Conservation (phyloP, 2,888 invertebrate genomes). For the Parasteatoda lunata region DNA sequence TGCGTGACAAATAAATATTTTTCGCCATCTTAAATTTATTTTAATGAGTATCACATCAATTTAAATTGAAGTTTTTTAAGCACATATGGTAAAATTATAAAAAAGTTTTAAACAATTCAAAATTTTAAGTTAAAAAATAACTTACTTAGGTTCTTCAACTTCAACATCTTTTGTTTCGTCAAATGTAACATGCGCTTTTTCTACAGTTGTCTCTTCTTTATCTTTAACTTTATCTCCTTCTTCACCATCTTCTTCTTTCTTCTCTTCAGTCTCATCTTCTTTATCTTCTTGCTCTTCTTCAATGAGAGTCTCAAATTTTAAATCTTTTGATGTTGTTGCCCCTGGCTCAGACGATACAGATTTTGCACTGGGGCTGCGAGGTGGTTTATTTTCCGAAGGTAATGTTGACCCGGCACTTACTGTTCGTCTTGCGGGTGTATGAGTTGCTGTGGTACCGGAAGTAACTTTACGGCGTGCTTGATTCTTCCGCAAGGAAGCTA, state of each 20-base stretch:
- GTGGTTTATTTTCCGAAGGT: conserved; percentile 31
- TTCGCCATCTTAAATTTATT: too few relatives aligned
- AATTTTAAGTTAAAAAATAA: not conserved
- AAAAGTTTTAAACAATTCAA: not conserved
- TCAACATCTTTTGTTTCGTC: conserved; percentile 5
- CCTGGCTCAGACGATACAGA: conserved; percentile 58
- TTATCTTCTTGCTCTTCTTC: conserved; percentile 46
- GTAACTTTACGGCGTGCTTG: conserved; percentile 53
- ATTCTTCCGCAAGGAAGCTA: conserved; percentile 68
- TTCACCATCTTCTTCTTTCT: not conserved
- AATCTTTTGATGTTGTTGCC: conserved; percentile 32
- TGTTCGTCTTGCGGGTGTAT: conserved; percentile 54
- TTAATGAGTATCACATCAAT: too few relatives aligned
- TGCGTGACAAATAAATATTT: too few relatives aligned
- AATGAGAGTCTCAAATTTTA: conserved; percentile 42
- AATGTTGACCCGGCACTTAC: conserved; percentile 53
- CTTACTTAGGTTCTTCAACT: not conserved
- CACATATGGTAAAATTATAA: too few relatives aligned
- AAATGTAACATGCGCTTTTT: conserved; percentile 21
- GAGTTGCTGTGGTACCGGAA: conserved; percentile 18
- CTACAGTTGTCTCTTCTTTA: not conserved
- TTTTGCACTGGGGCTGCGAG: conserved; percentile 45
- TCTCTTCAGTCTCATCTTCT: not conserved
- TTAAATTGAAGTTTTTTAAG: too few relatives aligned
- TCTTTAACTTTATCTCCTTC: not conserved